These are phyloP conservation scores for Cremastobaeus sp. DNA, from an alignment of 2,888 invertebrate species.

Conservation along the genomic window DNA sequence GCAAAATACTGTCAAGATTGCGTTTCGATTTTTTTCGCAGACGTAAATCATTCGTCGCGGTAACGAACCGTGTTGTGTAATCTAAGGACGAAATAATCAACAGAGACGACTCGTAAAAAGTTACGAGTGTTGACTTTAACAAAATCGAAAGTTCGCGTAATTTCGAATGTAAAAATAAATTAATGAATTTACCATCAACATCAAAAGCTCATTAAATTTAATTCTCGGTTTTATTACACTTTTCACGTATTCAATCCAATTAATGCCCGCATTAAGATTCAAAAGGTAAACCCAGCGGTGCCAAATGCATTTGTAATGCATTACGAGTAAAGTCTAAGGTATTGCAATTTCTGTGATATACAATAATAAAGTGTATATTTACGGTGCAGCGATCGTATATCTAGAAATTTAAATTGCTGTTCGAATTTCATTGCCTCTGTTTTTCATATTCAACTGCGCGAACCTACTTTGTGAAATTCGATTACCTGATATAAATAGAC, in stretches of 20 bases:
- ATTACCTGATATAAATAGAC: no score
- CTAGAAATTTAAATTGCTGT: not conserved
- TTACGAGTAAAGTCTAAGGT: slow-evolving; percentile 8
- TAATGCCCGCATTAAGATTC: slow-evolving; percentile 30
- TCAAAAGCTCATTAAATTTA: no score
- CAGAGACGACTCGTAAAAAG: no score
- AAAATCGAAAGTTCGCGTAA: slow-evolving; percentile 1
- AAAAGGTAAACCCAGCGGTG: slow-evolving; percentile 20
- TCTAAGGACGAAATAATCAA: no score
- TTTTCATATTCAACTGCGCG: no score
- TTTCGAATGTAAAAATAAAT: not conserved
- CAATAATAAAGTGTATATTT: not conserved
- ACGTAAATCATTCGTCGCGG: no score
- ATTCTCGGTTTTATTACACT: slow-evolving; percentile 13
- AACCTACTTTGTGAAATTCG: no score
- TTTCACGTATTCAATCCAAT: slow-evolving; percentile 28
- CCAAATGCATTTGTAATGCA: slow-evolving; percentile 37
- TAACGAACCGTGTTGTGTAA: no score
- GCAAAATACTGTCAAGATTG: not conserved
- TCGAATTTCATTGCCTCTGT: not conserved
- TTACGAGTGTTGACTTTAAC: not conserved
- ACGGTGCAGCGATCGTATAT: no score
- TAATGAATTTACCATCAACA: no score
- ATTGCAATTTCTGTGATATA: slow-evolving; percentile 5
- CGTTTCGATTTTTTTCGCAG: no score